Percentiles rank a stretch among this genome's conserved stretches.
These are phyloP conservation scores for Dicrurus megarhynchus DNA, from an alignment of 2,113 vertebrate genomes.

Conservation along the genomic window DNA sequence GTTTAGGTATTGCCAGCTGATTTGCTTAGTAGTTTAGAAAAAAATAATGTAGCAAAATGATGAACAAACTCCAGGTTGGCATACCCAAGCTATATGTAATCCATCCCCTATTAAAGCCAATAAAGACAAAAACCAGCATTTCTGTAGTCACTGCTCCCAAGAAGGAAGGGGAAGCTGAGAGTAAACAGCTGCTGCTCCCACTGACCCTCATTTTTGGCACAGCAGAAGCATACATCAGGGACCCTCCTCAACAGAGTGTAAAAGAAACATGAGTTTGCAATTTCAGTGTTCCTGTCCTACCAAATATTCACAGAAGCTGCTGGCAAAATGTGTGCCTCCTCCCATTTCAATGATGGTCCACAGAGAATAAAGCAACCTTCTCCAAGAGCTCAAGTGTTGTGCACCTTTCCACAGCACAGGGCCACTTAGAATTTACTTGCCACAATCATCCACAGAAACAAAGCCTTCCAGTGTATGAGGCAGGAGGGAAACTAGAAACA, in stretches of 20 bases:
- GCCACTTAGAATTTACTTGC: not conserved
- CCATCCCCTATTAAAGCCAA: not conserved
- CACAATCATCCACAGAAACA: not conserved
- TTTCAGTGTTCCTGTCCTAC: not conserved
- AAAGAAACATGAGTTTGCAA: not conserved
- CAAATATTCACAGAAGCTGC: not conserved
- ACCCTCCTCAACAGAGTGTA: not conserved
- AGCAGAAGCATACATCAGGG: not conserved
- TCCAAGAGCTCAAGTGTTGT: not conserved
- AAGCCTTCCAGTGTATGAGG: not conserved
- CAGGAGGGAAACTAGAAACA: not conserved
- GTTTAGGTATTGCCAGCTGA: not conserved
- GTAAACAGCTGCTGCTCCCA: not conserved
- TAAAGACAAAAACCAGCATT: not conserved
- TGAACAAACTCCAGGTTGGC: not conserved
- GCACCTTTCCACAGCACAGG: not conserved
- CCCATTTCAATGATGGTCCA: not conserved
- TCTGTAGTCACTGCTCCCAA: not conserved
- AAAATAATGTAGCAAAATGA: not conserved
- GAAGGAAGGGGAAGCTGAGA: not conserved
- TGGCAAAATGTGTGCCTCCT: not conserved
- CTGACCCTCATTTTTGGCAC: not conserved
- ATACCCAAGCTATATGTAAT: not conserved
- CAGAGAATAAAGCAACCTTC: not conserved
- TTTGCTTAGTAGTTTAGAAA: not conserved